Conservation (phyloP, 2,797 vertebrate genomes). For the Enteromius radiatus region DNA sequence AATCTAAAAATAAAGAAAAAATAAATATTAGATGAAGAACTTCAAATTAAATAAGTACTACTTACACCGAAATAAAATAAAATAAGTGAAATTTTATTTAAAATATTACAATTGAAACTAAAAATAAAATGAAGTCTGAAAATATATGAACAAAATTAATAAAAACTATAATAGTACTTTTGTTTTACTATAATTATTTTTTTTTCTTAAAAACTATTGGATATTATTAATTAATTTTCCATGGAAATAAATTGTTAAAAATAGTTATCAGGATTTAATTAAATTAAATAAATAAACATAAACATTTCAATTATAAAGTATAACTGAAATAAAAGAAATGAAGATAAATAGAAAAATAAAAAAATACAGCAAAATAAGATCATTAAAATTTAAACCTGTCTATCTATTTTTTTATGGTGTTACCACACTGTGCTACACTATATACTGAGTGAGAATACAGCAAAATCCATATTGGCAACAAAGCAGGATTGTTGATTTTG, state of each 20-base stretch:
- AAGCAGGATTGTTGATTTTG: neutral
- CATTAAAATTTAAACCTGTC: no score
- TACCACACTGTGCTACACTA: neutral
- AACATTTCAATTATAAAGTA: no score
- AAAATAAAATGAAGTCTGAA: neutral
- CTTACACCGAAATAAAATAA: neutral
- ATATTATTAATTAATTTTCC: neutral
- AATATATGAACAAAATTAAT: neutral
- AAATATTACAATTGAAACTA: neutral
- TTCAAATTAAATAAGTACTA: neutral
- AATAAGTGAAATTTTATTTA: neutral
- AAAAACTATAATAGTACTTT: neutral
- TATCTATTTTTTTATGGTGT: no score
- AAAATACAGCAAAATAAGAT: no score
- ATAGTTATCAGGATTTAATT: neutral
- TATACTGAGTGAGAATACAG: slow-evolving; percentile 13
- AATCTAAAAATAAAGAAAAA: neutral
- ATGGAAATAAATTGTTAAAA: neutral
- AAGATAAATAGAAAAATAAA: no score
- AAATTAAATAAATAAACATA: neutral
- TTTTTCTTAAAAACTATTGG: neutral
- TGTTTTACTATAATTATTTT: no score
- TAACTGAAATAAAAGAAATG: no score
- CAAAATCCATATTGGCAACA: neutral
- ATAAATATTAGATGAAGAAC: neutral